A percentile compares a stretch with the other conserved stretches of the same genome.
phyloP scores from a whole-genome alignment of 2,113 vertebrate genomes.

The Rafetus swinhoei region DNA sequence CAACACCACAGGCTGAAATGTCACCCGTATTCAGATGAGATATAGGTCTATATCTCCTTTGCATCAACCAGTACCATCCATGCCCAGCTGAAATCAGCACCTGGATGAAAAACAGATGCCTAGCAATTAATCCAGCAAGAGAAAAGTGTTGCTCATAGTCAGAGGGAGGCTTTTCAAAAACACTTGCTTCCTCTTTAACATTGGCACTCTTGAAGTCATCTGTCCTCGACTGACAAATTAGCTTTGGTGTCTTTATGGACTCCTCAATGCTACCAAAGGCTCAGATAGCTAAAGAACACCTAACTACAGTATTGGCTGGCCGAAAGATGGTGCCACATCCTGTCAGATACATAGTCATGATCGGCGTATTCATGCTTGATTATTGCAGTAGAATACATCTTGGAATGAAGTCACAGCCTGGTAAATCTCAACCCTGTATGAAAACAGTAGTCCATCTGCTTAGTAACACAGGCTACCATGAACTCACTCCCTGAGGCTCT shows the following conservation, averaged over 20 bases:
- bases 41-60: background rate
- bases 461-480: constrained; percentile 30
- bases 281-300: background rate
- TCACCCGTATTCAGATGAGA: background rate
- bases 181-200: background rate
- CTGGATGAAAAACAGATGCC: background rate
- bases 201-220: background rate
- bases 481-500: background rate
- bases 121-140: background rate
- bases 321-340: background rate
- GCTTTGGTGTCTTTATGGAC: background rate
- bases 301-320: background rate
- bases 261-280: background rate
- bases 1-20: background rate
- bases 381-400: background rate
- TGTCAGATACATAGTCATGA: background rate
- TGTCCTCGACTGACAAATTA: background rate
- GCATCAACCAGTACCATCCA: background rate
- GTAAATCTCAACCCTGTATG: background rate
- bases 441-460: background rate
- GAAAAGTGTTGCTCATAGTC: background rate
- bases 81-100: background rate
- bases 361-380: constrained; percentile 4
- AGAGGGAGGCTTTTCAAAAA: background rate
- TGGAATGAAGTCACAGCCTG: background rate